These are phyloP conservation scores for Lipotes vexillifer DNA, from an alignment of 2,113 vertebrate genomes.

Conservation along the genomic window DNA sequence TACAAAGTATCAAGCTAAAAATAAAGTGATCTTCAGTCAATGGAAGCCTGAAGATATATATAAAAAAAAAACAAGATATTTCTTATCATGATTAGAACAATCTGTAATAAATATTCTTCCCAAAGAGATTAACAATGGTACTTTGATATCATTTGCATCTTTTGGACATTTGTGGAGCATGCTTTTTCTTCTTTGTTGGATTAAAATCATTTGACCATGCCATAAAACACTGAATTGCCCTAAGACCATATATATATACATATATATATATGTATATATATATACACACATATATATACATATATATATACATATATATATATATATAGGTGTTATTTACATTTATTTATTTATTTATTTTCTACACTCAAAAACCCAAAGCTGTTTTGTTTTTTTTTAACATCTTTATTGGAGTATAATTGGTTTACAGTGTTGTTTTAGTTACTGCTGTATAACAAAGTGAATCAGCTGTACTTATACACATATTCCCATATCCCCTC, in stretches of 20 bases:
- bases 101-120: constrained; percentile 5
- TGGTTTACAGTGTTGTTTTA: no score
- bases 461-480: no score
- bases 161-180: background rate
- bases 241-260: background rate
- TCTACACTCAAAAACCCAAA: no score
- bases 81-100: constrained; percentile 38
- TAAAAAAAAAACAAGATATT: background rate
- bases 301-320: fast-evolving
- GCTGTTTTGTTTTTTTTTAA: no score
- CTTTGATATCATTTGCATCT: constrained; percentile 11
- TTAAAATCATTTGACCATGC: constrained; percentile 29
- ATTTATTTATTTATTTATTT: no score
- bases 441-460: no score
- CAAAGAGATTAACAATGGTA: constrained; percentile 9
- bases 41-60: background rate
- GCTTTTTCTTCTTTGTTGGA: background rate
- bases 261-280: no score
- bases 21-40: constrained; percentile 15
- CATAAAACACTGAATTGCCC: background rate
- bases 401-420: no score
- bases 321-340: no score
- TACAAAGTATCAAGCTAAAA: constrained; percentile 36
- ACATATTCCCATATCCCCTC: no score
- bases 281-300: no score